These are phyloP conservation scores for Agrotis exclamationis DNA, from an alignment of 2,888 invertebrate species.

Conservation along the genomic window DNA sequence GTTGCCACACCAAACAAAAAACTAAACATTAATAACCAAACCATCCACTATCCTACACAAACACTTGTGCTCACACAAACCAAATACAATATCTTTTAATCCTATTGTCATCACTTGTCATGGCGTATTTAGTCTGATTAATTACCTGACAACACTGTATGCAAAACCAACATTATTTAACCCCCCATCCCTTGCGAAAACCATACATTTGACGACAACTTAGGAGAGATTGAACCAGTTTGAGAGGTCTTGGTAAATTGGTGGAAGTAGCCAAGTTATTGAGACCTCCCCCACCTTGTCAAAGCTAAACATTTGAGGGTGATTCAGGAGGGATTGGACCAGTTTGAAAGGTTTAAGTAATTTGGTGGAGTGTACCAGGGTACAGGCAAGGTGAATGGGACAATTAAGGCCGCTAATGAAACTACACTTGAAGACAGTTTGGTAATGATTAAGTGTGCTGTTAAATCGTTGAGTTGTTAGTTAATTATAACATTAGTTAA, in stretches of 20 bases:
- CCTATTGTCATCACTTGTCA: conserved; percentile 76
- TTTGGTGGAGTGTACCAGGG: conserved; percentile 47
- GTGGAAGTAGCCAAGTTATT: conserved; percentile 6
- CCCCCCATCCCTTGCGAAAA: not conserved
- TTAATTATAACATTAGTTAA: conserved; percentile 8
- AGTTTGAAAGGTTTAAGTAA: not conserved
- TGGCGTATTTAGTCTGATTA: conserved; percentile 83
- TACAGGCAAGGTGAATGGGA: conserved; percentile 69
- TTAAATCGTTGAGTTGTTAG: conserved; percentile 47
- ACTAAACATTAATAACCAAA: conserved; percentile 10
- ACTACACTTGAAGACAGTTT: conserved; percentile 72
- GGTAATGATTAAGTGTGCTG: conserved; percentile 70
- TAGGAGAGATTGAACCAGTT: not conserved
- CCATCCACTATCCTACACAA: conserved; percentile 28
- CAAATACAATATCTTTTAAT: conserved; percentile 83
- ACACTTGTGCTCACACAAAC: conserved; percentile 68
- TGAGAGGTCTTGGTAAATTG: conserved; percentile 24
- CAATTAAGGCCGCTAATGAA: conserved; percentile 78
- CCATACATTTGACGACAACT: not conserved
- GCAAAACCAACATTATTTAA: conserved; percentile 42
- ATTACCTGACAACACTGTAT: conserved; percentile 78
- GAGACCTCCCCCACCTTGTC: conserved; percentile 9
- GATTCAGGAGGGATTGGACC: not conserved
- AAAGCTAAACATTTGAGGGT: not conserved
- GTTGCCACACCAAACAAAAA: not conserved